These are phyloP conservation scores for Entelurus aequoreus DNA, from an alignment of 2,113 vertebrate genomes.

Conservation along the genomic window DNA sequence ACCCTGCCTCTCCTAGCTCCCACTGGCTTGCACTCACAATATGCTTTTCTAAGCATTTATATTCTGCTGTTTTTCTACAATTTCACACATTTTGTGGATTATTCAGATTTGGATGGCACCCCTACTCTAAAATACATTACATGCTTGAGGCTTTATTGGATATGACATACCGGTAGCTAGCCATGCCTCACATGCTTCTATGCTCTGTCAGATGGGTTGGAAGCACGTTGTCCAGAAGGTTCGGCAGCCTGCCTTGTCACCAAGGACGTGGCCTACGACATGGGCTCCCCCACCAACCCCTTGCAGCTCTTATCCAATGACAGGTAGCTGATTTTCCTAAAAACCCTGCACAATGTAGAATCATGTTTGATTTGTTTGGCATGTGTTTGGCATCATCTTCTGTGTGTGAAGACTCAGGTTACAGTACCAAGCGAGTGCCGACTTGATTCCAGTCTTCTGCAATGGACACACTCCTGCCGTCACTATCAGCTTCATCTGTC, in stretches of 20 bases:
- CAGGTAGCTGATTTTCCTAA: slow-evolving; percentile 66
- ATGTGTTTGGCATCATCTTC: not conserved
- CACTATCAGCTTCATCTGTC: slow-evolving; percentile 87
- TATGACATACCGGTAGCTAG: not conserved
- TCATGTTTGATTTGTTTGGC: too few relatives aligned
- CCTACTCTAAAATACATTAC: not conserved
- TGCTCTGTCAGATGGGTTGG: slow-evolving; percentile 42
- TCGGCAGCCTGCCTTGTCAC: slow-evolving; percentile 83
- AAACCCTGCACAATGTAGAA: too few relatives aligned
- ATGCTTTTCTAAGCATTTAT: too few relatives aligned
- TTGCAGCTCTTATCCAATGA: slow-evolving; percentile 74
- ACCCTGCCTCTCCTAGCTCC: too few relatives aligned
- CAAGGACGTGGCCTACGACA: slow-evolving; percentile 54
- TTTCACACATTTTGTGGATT: too few relatives aligned
- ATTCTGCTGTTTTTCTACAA: too few relatives aligned
- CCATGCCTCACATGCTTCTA: not conserved
- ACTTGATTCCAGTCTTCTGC: slow-evolving; percentile 70
- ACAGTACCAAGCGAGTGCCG: slow-evolving; percentile 67
- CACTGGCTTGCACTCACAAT: too few relatives aligned
- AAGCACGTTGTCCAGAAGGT: slow-evolving; percentile 66
- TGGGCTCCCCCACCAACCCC: slow-evolving; percentile 74
- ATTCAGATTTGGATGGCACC: not conserved
- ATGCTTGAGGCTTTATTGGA: not conserved
- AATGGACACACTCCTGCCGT: slow-evolving; percentile 80
- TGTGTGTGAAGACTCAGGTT: slow-evolving; percentile 73